Base-by-base conservation (phyloP, 2,888 invertebrate species). In the Cremastinae sp. region DNA sequence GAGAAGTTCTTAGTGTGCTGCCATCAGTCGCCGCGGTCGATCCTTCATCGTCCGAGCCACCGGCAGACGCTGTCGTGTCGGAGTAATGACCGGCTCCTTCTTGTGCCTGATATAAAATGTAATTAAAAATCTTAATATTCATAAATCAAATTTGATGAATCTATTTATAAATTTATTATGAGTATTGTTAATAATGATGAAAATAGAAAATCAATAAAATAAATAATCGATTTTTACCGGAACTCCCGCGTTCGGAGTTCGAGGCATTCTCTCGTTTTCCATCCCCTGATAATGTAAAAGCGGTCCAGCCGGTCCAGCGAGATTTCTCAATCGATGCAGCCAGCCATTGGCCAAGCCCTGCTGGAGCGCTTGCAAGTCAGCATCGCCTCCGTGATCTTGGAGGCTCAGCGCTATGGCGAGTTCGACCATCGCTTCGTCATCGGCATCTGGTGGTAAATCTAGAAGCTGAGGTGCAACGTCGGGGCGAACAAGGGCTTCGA, bases 381-480 rank as follows among this genome's bases (percentile, higher is more conserved):
- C 71, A 3, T 91, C 92, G 41, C 91, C 91, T 78, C 94, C 94
- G 83, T 95, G 95, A 82, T 96, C 95, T 86, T 98, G 97, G 28
- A 98, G 91, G 82, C 98, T 98, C 0, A 98, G 91, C 0, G 98
- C 98, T 79, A 98, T 98, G 1, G 98, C 98, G 79, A 98, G 92
- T 90, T 98, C 98, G 74, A 98, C 97, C 94, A 98, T 98, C 0
- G 98, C 96, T 89, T 98, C 98, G 89, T 98, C 98, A 86, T 98
- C 98, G 0, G 97, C 97, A 89, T 97, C 97, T n/a, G 96, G 95
- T 10, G 97, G 97, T 62, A 98, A 94, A 84, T 97, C 97, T 5
- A 97, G 91, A 22, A 97, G 90, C 0, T 95, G 96, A 61, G 96
- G 96, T 80, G 97, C 94, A 56, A 94, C 93, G 14, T 91, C 93